Evolutionary conservation across 2,797 vertebrate genomes (phyloP).

Genomic region (Chrysocyon brachyurus): DNA sequence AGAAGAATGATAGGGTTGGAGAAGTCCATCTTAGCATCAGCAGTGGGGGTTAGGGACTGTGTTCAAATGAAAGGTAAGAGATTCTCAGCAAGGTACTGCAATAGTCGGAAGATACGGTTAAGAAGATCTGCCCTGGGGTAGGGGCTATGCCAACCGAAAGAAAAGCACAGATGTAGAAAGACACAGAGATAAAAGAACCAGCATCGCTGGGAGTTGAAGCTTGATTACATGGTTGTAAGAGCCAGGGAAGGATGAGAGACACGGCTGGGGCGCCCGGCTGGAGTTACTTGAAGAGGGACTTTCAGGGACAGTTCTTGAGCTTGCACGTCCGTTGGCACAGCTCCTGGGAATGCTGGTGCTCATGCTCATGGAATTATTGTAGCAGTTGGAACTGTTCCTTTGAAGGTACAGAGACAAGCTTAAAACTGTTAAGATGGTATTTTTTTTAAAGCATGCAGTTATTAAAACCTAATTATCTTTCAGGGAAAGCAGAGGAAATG

Average conservation of each 20-base stretch:
- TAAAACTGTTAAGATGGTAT: not conserved
- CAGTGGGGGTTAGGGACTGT: no score
- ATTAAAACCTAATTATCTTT: not conserved
- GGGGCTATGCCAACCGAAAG: not conserved
- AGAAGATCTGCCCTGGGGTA: not conserved
- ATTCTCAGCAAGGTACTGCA: not conserved
- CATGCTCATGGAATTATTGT: not conserved
- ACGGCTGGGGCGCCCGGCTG: not conserved
- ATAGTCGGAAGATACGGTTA: not conserved
- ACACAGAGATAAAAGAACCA: not conserved
- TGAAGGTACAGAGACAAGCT: not conserved
- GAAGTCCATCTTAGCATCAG: not conserved
- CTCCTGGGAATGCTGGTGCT: not conserved
- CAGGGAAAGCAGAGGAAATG: not conserved
- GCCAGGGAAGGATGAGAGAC: not conserved
- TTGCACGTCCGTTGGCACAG: not conserved
- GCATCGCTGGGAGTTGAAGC: not conserved
- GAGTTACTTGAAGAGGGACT: not conserved
- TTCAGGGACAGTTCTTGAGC: not conserved
- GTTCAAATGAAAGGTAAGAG: not conserved
- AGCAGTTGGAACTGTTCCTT: not conserved
- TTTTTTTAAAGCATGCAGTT: not conserved
- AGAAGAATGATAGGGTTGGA: not conserved
- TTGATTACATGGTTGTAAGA: not conserved
- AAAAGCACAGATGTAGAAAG: not conserved